Percentiles rank a stretch among this genome's conserved stretches.
Evolutionary conservation across 2,797 vertebrate genomes (phyloP).

Genomic region (Sorex maritimensis): DNA sequence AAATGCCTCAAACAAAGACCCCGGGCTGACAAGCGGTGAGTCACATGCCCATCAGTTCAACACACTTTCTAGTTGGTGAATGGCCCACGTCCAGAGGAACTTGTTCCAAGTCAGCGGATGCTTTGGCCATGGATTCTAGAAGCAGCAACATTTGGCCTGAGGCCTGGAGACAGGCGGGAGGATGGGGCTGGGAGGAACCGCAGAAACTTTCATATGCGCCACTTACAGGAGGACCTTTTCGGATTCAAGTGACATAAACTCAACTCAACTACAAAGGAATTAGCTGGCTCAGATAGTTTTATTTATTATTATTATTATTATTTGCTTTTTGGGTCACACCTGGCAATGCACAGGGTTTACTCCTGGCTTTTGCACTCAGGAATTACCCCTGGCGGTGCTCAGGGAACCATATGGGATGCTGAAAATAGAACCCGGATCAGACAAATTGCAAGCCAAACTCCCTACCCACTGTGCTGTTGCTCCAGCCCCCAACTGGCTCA

Average conservation of each 20-base stretch:
- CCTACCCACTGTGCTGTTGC: too few relatives aligned
- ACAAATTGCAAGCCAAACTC: background rate
- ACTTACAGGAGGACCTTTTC: constrained; percentile 24
- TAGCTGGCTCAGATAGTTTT: constrained; percentile 1
- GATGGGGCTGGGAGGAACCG: background rate
- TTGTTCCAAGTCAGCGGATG: background rate
- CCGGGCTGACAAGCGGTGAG: background rate
- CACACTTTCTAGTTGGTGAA: background rate
- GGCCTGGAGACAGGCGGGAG: background rate
- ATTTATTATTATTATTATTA: too few relatives aligned
- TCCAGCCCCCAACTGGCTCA: too few relatives aligned
- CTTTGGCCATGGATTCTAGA: background rate
- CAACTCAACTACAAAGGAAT: constrained; percentile 30
- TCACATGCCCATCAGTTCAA: background rate
- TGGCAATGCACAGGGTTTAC: too few relatives aligned
- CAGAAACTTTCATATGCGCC: background rate
- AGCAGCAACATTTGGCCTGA: background rate
- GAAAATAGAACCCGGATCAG: too few relatives aligned
- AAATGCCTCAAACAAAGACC: background rate
- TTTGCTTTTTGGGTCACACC: too few relatives aligned
- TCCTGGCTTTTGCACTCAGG: too few relatives aligned
- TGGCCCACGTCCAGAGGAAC: background rate
- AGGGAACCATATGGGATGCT: too few relatives aligned
- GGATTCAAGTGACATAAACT: constrained; percentile 60
- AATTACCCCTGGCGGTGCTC: too few relatives aligned